phyloP scores from a whole-genome alignment of 2,797 vertebrate species.

The Acanthopagrus latus region DNA sequence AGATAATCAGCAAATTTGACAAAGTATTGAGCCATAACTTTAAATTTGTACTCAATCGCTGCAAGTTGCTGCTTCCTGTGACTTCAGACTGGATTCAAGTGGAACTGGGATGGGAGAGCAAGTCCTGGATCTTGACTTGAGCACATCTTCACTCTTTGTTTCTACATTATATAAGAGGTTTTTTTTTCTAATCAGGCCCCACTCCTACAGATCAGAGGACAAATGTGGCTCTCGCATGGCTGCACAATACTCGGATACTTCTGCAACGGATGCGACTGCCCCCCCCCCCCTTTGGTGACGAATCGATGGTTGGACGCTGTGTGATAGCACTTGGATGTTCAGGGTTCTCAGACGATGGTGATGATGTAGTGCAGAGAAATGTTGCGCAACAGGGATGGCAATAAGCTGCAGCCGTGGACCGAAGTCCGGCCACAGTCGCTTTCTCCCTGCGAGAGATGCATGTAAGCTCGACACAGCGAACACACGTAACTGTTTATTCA shows the following conservation, averaged over 20 bases:
- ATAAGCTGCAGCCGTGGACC: slow-evolving; percentile 37
- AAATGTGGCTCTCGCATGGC: slow-evolving; percentile 50
- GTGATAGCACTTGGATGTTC: slow-evolving; percentile 52
- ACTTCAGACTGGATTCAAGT: slow-evolving; percentile 42
- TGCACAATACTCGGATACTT: slow-evolving; percentile 57
- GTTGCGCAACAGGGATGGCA: slow-evolving; percentile 32
- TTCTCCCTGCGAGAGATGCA: slow-evolving; percentile 68
- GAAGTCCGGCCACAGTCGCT: slow-evolving; percentile 44
- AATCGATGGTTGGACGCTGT: slow-evolving; percentile 50
- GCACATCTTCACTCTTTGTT: slow-evolving; percentile 52
- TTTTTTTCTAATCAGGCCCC: slow-evolving; percentile 28
- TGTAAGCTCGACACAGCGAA: slow-evolving; percentile 67
- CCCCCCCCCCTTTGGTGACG: slow-evolving; percentile 35
- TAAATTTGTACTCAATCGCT: slow-evolving; percentile 77
- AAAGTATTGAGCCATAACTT: slow-evolving; percentile 49
- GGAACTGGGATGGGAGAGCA: slow-evolving; percentile 12
- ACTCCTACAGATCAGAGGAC: slow-evolving; percentile 42
- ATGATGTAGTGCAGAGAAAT: slow-evolving; percentile 58
- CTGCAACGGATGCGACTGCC: slow-evolving; percentile 29
- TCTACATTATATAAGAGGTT: slow-evolving; percentile 28
- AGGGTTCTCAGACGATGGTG: slow-evolving; percentile 45
- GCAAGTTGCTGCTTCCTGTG: slow-evolving; percentile 82
- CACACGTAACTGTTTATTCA: slow-evolving; percentile 52
- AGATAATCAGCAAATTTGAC: background rate
- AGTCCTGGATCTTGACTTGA: slow-evolving; percentile 63